Percentiles rank a stretch among this genome's conserved stretches.
Conservation (phyloP, 2,113 vertebrate species). For the Poeciliopsis retropinna region DNA sequence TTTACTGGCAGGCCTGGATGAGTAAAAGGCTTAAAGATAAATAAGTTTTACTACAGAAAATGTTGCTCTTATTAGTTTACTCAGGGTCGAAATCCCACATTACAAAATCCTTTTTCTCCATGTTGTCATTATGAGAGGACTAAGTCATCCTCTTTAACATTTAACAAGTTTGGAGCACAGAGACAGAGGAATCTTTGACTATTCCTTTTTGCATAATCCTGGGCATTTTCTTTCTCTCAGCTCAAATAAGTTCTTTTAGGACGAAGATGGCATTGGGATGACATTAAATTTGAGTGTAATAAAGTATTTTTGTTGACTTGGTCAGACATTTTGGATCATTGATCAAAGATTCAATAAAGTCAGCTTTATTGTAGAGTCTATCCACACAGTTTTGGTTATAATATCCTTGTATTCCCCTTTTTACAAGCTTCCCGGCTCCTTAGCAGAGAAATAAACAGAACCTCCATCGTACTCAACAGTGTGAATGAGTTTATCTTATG, state of each 20-base stretch:
- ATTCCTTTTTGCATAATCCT: too few species aligned
- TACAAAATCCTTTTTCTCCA: background rate
- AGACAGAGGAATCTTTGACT: background rate
- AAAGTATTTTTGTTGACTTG: background rate
- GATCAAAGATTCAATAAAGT: background rate
- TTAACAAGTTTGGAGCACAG: background rate
- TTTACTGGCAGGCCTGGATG: background rate
- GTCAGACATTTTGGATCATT: background rate
- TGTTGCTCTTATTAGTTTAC: background rate
- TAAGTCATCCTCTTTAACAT: background rate
- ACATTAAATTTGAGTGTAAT: background rate
- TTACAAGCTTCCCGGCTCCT: background rate
- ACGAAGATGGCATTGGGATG: background rate
- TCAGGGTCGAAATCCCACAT: background rate
- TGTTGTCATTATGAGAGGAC: background rate
- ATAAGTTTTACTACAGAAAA: background rate
- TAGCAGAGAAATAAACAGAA: background rate
- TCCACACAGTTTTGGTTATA: too few species aligned
- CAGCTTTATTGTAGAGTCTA: too few species aligned
- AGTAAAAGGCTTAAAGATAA: background rate
- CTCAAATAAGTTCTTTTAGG: background rate
- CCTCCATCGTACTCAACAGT: background rate
- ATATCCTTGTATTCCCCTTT: too few species aligned
- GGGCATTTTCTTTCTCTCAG: too few species aligned
- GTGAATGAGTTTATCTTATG: background rate